Evolutionary conservation across 1,140 invertebrate species (phyloP).

Genomic region (Drosophila ogumai): DNA sequence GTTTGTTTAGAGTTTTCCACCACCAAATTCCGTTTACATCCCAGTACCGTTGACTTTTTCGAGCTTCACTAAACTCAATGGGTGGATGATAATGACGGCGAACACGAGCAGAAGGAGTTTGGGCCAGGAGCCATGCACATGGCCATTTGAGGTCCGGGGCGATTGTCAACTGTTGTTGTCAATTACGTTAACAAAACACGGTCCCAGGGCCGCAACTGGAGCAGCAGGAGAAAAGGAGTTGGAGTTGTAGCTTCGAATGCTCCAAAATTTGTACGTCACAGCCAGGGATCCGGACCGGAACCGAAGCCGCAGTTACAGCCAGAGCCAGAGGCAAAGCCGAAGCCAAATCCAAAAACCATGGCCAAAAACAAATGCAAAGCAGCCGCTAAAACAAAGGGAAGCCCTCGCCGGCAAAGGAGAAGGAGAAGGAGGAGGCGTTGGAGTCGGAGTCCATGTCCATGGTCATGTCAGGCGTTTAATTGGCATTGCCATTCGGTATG

Average conservation of each 20-base stretch:
- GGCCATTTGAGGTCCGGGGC: slow-evolving; percentile 54
- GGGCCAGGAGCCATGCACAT: slow-evolving; percentile 37
- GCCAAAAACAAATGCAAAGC: slow-evolving; percentile 72
- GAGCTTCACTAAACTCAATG: slow-evolving; percentile 13
- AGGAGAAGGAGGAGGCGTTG: not conserved
- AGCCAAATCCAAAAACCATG: slow-evolving; percentile 24
- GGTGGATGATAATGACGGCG: slow-evolving; percentile 69
- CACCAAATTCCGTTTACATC: slow-evolving; percentile 3
- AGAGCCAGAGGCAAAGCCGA: slow-evolving; percentile 1
- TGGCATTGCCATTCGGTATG: slow-evolving; percentile 66
- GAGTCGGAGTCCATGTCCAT: slow-evolving; percentile 19
- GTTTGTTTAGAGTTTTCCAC: slow-evolving; percentile 7
- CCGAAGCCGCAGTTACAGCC: slow-evolving; percentile 19
- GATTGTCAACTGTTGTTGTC: slow-evolving; percentile 80
- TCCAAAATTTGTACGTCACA: slow-evolving; percentile 68
- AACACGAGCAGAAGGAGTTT: slow-evolving; percentile 53
- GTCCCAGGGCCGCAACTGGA: slow-evolving; percentile 37
- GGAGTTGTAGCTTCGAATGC: slow-evolving; percentile 12
- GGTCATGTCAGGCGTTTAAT: slow-evolving; percentile 69
- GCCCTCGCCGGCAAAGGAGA: slow-evolving; percentile 8
- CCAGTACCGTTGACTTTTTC: slow-evolving; percentile 22
- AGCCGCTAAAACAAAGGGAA: slow-evolving; percentile 63
- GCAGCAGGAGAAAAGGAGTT: slow-evolving; percentile 19
- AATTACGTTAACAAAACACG: slow-evolving; percentile 80
- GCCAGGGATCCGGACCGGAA: slow-evolving; percentile 45